phyloP scores from a whole-genome alignment of 1,140 invertebrate species.

The Scylla paramamosain region DNA sequence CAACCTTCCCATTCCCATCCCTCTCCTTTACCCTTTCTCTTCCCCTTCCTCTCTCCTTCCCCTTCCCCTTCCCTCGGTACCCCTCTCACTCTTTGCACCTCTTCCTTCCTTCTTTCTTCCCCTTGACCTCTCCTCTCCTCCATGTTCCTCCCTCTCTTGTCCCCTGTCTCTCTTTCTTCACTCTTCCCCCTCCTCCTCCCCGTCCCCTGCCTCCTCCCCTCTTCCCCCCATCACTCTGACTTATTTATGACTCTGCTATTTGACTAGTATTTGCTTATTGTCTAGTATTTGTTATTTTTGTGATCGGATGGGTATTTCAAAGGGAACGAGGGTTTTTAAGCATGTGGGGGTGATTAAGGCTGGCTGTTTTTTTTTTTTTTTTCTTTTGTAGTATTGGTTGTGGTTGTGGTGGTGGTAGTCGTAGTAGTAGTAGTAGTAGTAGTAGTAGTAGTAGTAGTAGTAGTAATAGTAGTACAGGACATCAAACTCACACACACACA shows the following conservation, averaged over 20 bases:
- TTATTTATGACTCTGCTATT: not conserved
- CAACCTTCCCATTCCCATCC: not conserved
- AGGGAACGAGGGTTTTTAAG: too few relatives aligned
- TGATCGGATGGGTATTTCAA: too few relatives aligned
- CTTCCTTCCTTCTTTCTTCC: not conserved
- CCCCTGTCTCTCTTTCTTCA: not conserved
- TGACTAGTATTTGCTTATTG: not conserved
- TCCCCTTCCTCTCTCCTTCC: not conserved
- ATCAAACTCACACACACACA: too few relatives aligned
- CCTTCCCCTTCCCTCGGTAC: not conserved
- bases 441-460: too few relatives aligned
- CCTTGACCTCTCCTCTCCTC: not conserved
- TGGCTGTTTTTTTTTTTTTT: too few relatives aligned
- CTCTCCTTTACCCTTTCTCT: not conserved
- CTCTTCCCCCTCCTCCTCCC: not conserved
- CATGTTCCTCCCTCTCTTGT: not conserved
- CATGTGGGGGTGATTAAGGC: too few relatives aligned
- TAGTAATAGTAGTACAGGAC: too few relatives aligned
- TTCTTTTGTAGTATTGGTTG: too few relatives aligned
- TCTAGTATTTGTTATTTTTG: not conserved
- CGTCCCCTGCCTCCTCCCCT: too few relatives aligned
- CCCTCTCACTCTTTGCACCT: not conserved
- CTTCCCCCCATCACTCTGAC: not conserved
- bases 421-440: too few relatives aligned
- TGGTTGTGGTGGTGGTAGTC: too few relatives aligned